Percentiles rank a stretch among this genome's conserved stretches.
Evolutionary conservation across 1,140 invertebrate genomes (phyloP).

Genomic region (Gryllus bimaculatus): DNA sequence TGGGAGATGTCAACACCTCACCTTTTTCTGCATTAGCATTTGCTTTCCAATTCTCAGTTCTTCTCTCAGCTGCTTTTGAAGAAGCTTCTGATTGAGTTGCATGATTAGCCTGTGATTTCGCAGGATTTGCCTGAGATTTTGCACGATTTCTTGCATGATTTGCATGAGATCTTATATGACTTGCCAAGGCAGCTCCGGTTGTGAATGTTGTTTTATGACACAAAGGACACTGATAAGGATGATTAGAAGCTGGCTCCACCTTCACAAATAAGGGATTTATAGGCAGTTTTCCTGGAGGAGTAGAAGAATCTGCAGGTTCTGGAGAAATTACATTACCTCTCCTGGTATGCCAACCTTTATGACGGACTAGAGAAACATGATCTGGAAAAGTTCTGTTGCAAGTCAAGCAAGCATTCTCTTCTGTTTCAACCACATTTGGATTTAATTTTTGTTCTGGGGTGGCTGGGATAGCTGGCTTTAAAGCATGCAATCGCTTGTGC

Average conservation of each 20-base stretch:
- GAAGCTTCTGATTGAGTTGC: background rate
- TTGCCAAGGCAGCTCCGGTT: slow-evolving; percentile 8
- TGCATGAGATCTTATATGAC: slow-evolving; percentile 12
- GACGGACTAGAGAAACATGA: slow-evolving; percentile 42
- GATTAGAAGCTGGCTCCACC: background rate
- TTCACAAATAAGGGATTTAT: background rate
- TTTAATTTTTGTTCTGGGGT: background rate
- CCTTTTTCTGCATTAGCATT: background rate
- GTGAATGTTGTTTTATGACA: slow-evolving; percentile 14
- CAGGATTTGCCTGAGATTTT: background rate
- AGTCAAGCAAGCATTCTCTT: slow-evolving; percentile 37
- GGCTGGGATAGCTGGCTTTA: slow-evolving; percentile 28
- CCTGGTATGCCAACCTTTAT: slow-evolving; percentile 46
- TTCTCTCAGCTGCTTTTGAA: background rate
- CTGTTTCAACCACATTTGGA: background rate
- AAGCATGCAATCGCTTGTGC: slow-evolving; percentile 33
- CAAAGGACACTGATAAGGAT: slow-evolving; percentile 7
- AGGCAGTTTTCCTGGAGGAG: background rate
- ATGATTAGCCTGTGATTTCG: background rate
- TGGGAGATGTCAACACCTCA: background rate
- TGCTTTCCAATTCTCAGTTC: background rate
- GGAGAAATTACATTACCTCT: background rate
- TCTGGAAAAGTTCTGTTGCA: slow-evolving; percentile 47
- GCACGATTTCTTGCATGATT: background rate
- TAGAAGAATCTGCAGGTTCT: background rate